These are phyloP conservation scores for Euphonia xanthogaster DNA, from an alignment of 2,797 vertebrate genomes.

Conservation along the genomic window DNA sequence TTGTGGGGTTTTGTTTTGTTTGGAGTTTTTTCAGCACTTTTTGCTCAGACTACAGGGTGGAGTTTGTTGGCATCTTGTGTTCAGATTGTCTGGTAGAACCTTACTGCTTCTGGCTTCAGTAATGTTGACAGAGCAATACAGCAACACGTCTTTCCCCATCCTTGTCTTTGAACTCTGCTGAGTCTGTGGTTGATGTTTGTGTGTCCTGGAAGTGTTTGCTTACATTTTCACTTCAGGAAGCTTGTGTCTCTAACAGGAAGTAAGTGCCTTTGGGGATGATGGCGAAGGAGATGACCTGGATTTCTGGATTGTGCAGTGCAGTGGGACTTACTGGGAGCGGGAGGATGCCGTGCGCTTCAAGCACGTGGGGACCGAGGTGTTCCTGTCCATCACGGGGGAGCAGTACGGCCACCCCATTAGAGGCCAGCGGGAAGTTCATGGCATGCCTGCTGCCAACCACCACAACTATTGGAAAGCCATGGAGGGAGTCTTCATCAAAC, in stretches of 20 bases:
- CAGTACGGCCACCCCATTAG: slow-evolving; percentile 94
- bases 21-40: not conserved
- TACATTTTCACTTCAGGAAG: not conserved
- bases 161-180: not conserved
- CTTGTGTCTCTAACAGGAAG: slow-evolving; percentile 83
- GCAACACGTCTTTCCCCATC: not conserved
- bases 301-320: slow-evolving; percentile 91
- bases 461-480: slow-evolving; percentile 93
- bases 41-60: not conserved
- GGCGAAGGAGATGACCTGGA: slow-evolving; percentile 96
- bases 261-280: slow-evolving; percentile 95
- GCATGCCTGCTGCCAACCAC: slow-evolving; percentile 82
- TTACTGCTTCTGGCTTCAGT: not conserved
- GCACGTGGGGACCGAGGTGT: slow-evolving; percentile 88
- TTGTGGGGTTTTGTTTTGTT: not conserved
- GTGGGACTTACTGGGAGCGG: slow-evolving; percentile 86
- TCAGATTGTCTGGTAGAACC: not conserved
- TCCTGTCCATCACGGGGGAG: slow-evolving; percentile 92
- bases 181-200: not conserved
- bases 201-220: not conserved
- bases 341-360: slow-evolving; percentile 88
- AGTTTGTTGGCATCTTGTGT: not conserved
- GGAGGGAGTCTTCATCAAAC: slow-evolving; percentile 96
- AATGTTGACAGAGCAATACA: not conserved
- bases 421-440: slow-evolving; percentile 93